Evolutionary conservation across 2,797 vertebrate genomes (phyloP), one percentile per base, ranked within the genome.

Genomic region (Euthynnus affinis): DNA sequence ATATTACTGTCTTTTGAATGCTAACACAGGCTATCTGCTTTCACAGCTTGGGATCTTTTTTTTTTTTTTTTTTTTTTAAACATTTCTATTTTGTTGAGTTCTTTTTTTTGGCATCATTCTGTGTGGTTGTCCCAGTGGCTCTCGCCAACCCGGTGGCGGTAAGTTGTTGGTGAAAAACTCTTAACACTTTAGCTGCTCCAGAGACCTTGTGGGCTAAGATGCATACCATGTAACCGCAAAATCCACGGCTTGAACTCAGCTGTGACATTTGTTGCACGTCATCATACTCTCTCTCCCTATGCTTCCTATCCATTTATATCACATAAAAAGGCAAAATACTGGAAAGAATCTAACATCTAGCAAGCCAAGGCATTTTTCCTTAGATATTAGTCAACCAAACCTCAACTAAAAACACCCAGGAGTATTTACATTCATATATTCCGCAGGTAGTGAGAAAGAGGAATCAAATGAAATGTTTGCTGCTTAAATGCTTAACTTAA

Each of bases 351-450:
- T 3, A 58, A 34, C 10, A 48, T 48, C 18, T 13, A 34, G 22
- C 17, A 17, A 27, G 27, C 12, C 37, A 62, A 32, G 20, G 14
- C 44, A 7, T 4, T 17, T 37, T 58, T 20, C 58, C 42, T 58
- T 13, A 59, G 14, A 10, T 14, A 44, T 44, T 44, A 44, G 4
- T 17, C 40, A 40, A 53, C 29, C 29, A 53, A 40, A 71, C 27
- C 22, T 62, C 32, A 69, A 37, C 17, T 29, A 2, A 22, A 48
- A 46, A 23, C 34, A 22, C 22, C 0, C 5, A 34, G 49, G 20
- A 20, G 42, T 23, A 68, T 74, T 64, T 68, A 29, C 25, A 53
- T 58, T 34, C 8, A 23, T 68, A 29, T 22, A 53, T 58, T 34
- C 8, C 20, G 27, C 52, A 75, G 18, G 8, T 60, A n/a, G 40